These are phyloP conservation scores for Sapajus apella DNA, from an alignment of 2,113 vertebrate species.

Conservation along the genomic window DNA sequence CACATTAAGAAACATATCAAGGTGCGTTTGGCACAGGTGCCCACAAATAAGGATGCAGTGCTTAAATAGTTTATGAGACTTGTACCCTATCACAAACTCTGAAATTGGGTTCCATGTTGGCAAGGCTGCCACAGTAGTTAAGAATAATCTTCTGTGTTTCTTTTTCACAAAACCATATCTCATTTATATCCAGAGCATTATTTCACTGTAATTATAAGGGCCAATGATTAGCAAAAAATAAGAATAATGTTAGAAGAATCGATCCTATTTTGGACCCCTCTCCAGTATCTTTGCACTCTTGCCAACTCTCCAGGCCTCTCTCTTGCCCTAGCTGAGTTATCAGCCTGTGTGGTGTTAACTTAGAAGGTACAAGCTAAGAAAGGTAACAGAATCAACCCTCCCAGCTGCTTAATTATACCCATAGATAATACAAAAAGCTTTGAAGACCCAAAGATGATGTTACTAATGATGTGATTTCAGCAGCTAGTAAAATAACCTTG, in stretches of 20 bases:
- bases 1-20: slow-evolving; percentile 16
- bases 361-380: not conserved
- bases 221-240: not conserved
- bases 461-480: not conserved
- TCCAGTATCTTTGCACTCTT: not conserved
- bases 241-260: not conserved
- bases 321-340: not conserved
- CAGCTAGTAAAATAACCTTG: not conserved
- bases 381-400: not conserved
- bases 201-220: not conserved
- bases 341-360: not conserved
- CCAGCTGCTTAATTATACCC: not conserved
- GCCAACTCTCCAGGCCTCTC: not conserved
- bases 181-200: not conserved
- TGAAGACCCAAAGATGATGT: not conserved
- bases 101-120: not conserved
- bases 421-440: not conserved
- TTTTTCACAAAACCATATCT: not conserved
- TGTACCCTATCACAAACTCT: not conserved
- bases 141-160: not conserved
- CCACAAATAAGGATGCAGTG: not conserved
- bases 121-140: not conserved
- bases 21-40: slow-evolving; percentile 53
- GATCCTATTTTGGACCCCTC: not conserved
- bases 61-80: not conserved